Evolutionary conservation across 2,113 vertebrate species (phyloP), one percentile per base, ranked within the genome.

Genomic region (Mus spicilegus): DNA sequence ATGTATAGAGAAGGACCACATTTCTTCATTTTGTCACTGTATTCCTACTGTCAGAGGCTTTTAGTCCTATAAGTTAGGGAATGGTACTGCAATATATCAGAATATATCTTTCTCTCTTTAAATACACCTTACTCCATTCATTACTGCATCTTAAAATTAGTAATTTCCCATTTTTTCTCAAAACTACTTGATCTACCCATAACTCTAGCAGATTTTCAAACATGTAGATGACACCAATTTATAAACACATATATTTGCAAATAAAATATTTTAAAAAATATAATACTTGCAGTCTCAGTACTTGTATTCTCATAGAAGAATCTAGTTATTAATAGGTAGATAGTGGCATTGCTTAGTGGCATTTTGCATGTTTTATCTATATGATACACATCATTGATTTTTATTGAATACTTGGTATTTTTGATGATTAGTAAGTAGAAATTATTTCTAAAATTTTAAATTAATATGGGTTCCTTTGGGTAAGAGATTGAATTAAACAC

Each of bases 11-110:
- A 76, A 28, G 61, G 12, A 58, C 3, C 2, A 90, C 3, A 67
- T 9, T 28, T 90, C 19, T 33, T 11, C 1, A 33, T 7, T n/a
- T n/a, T 58, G 36, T n/a, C 10, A n/a, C 1, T 3, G 1, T 3
- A 14, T 85, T 4, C 58, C 20, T 19, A 76, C 10, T 56, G 6
- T 58, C 9, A 16, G 5, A 42, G 30, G n/a, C 13, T 65, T 70
- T 36, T 69, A 3, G 24, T 1, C 42, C 1, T 51, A 61, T 78
- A 58, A n/a, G 11, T 36, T 42, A 33, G 16, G 16, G 5, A 58
- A 39, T 49, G 22, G 7, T 46, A 42, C 17, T 61, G 8, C 8
- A 33, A 9, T 36, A 4, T 36, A 6, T 85, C 39, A 39, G 33
- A 54, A 46, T 63, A 20, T 12, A 67, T 6, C 14, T 77, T 78